phyloP scores from a whole-genome alignment of 2,797 vertebrate species.

The Microhierax caerulescens region DNA sequence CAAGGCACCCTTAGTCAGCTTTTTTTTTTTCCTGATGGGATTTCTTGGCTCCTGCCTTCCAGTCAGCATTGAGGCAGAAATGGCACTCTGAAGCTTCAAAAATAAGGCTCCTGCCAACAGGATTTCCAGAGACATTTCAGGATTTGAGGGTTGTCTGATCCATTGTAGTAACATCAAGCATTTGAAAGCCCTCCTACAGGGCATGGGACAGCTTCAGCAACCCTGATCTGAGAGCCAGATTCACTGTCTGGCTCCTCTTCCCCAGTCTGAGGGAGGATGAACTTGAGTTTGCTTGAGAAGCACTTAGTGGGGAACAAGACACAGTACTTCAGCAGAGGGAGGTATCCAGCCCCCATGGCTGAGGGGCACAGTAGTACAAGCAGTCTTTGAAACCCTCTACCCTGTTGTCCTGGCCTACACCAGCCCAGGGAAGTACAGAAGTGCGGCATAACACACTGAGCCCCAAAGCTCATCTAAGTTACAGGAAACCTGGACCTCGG shows the following conservation, averaged over 20 bases:
- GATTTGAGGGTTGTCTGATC: not conserved
- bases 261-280: not conserved
- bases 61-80: not conserved
- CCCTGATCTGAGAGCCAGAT: not conserved
- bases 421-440: not conserved
- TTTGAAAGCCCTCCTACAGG: not conserved
- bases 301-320: fast-evolving
- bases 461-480: not conserved
- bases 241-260: not conserved
- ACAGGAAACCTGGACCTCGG: not conserved
- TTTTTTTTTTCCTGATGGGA: not conserved
- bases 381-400: not conserved
- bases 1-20: not conserved
- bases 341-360: not conserved
- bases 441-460: not conserved
- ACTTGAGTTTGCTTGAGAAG: not conserved
- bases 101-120: not conserved
- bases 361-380: not conserved
- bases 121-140: not conserved
- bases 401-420: not conserved
- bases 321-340: not conserved
- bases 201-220: not conserved
- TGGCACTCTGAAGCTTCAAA: not conserved
- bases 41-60: not conserved
- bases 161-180: not conserved